These are phyloP conservation scores for Sebastes diploproa DNA, from an alignment of 2,797 vertebrate genomes.

Conservation along the genomic window DNA sequence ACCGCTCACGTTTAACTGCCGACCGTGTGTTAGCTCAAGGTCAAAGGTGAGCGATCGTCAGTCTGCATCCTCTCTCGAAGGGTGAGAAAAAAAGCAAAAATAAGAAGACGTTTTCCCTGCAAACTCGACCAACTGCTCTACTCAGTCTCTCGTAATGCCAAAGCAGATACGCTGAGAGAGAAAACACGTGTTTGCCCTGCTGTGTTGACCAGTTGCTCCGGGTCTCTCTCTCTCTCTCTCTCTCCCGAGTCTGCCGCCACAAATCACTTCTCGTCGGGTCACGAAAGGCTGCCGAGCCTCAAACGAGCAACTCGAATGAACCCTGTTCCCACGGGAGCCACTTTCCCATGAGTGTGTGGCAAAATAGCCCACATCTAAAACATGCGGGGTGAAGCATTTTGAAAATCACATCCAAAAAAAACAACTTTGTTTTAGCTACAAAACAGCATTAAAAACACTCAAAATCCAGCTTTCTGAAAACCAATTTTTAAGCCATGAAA, in stretches of 20 bases:
- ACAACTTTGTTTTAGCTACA: not conserved
- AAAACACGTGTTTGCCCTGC: slow-evolving; percentile 62
- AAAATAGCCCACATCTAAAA: slow-evolving; percentile 10
- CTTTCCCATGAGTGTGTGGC: slow-evolving; percentile 50
- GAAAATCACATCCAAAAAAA: not conserved
- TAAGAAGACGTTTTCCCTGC: not conserved
- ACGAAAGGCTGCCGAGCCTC: slow-evolving; percentile 33
- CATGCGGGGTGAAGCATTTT: slow-evolving; percentile 5
- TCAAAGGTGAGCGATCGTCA: slow-evolving; percentile 52
- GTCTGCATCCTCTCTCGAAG: slow-evolving; percentile 35
- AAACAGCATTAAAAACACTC: not conserved
- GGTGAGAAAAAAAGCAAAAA: not conserved
- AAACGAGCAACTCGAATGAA: slow-evolving; percentile 35
- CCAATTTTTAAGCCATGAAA: not conserved
- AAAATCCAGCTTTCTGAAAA: not conserved
- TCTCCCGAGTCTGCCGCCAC: slow-evolving; percentile 34
- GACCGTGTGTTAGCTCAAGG: slow-evolving; percentile 40
- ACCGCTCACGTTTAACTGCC: slow-evolving; percentile 49
- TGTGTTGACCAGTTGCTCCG: slow-evolving; percentile 49
- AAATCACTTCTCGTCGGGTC: slow-evolving; percentile 61
- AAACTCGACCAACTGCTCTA: not conserved
- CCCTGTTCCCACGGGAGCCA: slow-evolving; percentile 47
- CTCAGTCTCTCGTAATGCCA: not conserved
- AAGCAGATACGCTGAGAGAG: slow-evolving; percentile 34
- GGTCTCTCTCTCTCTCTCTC: not conserved